Conservation (phyloP, 2,797 vertebrate species). For the Pseudomugil tenellus region DNA sequence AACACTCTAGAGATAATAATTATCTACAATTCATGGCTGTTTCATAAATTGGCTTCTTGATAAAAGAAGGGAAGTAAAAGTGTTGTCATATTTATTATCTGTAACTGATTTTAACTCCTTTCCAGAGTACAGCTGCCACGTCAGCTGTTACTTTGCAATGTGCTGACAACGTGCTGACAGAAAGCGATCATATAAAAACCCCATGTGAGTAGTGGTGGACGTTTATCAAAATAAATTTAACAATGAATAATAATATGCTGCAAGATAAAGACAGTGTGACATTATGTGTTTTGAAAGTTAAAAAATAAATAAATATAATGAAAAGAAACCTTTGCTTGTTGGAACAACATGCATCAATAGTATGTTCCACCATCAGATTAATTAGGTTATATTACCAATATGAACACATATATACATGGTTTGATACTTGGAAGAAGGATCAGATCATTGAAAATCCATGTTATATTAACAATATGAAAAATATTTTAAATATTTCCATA, state of each 20-base stretch:
- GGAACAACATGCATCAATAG: slow-evolving; percentile 38
- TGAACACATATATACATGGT: slow-evolving; percentile 32
- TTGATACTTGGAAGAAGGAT: slow-evolving; percentile 14
- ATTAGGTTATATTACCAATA: slow-evolving; percentile 43
- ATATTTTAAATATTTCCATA: slow-evolving; percentile 41
- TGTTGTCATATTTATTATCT: slow-evolving; percentile 25
- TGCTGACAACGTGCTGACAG: slow-evolving; percentile 41
- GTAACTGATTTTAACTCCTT: slow-evolving; percentile 26
- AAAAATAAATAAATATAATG: slow-evolving; percentile 35
- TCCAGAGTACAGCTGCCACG: slow-evolving; percentile 33
- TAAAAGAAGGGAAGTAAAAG: slow-evolving; percentile 8
- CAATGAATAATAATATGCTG: slow-evolving; percentile 2
- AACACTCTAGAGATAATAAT: slow-evolving; percentile 19
- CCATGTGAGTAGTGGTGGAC: slow-evolving; percentile 22
- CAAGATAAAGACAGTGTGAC: slow-evolving; percentile 28
- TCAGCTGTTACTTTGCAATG: slow-evolving; percentile 29
- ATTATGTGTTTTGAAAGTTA: slow-evolving; percentile 26
- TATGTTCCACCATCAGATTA: slow-evolving; percentile 18
- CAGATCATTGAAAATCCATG: background rate
- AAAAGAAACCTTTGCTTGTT: slow-evolving; percentile 21
- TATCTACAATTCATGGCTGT: slow-evolving; percentile 24
- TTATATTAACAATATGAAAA: background rate
- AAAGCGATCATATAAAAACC: slow-evolving; percentile 48
- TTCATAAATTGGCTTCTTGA: slow-evolving; percentile 22
- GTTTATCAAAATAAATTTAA: slow-evolving; percentile 26